A percentile compares a stretch with the other conserved stretches of the same genome.
phyloP scores from a whole-genome alignment of 2,113 vertebrate species.

The Oceanites oceanicus region DNA sequence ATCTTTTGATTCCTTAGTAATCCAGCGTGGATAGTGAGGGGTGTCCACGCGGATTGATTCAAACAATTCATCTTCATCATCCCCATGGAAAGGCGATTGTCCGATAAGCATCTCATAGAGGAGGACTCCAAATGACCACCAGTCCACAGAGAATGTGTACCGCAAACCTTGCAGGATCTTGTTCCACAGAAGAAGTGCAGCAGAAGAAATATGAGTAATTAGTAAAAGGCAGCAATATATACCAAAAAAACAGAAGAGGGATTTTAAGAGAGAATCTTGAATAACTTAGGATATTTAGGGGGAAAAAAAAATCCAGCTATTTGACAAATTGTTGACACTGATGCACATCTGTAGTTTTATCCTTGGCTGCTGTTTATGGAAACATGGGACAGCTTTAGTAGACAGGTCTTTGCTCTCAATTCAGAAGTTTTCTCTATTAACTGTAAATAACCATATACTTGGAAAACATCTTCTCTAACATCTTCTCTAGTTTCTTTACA shows the following conservation, averaged over 20 bases:
- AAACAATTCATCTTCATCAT: constrained; percentile 96
- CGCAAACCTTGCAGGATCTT: constrained; percentile 93
- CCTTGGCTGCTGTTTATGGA: not conserved
- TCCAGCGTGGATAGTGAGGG: constrained; percentile 96
- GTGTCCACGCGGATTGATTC: constrained; percentile 96
- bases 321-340: not conserved
- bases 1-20: constrained; percentile 93
- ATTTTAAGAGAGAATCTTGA: not conserved
- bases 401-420: not conserved
- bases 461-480: not conserved
- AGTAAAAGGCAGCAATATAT: not conserved
- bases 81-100: constrained; percentile 97
- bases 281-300: not conserved
- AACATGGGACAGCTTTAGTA: not conserved
- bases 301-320: not conserved
- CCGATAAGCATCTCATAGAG: constrained; percentile 98
- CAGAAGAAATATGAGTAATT: not conserved
- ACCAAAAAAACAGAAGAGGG: not conserved
- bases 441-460: not conserved
- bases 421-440: not conserved
- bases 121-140: constrained; percentile 98
- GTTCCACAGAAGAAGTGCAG: not conserved
- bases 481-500: not conserved
- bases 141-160: constrained; percentile 97
- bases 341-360: not conserved